These are phyloP conservation scores for Periphyllus acericola DNA, from an alignment of 2,888 invertebrate genomes.

Conservation along the genomic window DNA sequence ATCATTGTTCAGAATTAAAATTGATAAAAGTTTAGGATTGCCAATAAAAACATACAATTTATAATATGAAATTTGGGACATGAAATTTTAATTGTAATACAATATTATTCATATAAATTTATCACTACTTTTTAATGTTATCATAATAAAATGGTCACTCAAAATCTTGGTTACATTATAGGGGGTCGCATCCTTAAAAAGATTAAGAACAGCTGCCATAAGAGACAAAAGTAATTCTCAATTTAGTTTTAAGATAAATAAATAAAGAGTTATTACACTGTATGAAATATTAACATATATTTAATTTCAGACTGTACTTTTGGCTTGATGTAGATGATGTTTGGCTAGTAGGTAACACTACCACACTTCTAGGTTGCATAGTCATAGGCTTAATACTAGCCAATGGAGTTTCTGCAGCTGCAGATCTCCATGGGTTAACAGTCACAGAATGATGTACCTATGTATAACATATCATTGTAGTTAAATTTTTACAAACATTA, in stretches of 20 bases:
- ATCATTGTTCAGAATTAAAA: no score
- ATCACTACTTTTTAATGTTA: no score
- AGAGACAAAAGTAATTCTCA: no score
- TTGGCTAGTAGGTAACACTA: conserved; percentile 78
- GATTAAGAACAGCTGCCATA: no score
- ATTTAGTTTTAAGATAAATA: neutral
- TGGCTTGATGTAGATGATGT: conserved; percentile 64
- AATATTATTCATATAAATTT: no score
- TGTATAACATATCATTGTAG: neutral
- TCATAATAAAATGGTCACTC: no score
- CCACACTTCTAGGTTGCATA: conserved; percentile 77
- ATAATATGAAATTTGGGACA: no score
- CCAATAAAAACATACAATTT: no score
- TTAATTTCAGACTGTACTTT: conserved; percentile 62
- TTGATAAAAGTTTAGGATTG: no score
- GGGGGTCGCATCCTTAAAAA: no score
- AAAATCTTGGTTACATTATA: no score
- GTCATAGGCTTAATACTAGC: conserved; percentile 94
- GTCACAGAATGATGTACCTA: conserved; percentile 70
- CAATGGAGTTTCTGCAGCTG: conserved; percentile 78
- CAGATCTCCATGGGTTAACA: conserved; percentile 77
- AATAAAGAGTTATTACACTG: neutral
- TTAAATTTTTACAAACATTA: neutral
- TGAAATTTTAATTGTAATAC: no score
- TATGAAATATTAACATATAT: neutral